Conservation (phyloP, 2,113 vertebrate genomes). For the Ramphastos sulfuratus region DNA sequence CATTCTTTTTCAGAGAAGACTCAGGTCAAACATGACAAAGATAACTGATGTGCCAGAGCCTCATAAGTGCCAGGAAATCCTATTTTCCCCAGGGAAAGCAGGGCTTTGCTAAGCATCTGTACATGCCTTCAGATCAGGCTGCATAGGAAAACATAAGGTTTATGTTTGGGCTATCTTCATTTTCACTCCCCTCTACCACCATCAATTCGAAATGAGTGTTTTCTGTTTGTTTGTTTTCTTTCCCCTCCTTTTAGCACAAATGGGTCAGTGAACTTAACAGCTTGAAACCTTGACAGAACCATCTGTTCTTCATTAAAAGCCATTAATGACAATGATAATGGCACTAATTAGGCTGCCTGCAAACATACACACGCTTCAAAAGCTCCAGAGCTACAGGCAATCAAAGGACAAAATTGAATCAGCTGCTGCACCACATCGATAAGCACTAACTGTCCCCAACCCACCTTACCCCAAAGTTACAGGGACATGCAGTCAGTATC, state of each 20-base stretch:
- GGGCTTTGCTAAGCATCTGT: background rate
- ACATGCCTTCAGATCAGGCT: background rate
- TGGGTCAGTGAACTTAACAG: slow-evolving; percentile 59
- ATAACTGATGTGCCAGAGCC: background rate
- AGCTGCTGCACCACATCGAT: background rate
- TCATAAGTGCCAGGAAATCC: background rate
- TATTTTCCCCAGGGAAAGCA: background rate
- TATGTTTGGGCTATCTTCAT: background rate
- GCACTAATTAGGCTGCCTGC: slow-evolving; percentile 56
- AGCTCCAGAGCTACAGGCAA: slow-evolving; percentile 41
- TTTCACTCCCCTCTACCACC: background rate
- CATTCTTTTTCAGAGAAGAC: background rate
- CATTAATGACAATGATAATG: slow-evolving; percentile 61
- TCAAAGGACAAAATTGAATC: slow-evolving; percentile 42
- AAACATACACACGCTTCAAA: slow-evolving; percentile 54
- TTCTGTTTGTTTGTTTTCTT: background rate
- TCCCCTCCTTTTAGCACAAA: slow-evolving; percentile 20
- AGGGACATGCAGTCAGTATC: background rate
- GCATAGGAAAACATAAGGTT: background rate
- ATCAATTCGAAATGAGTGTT: background rate
- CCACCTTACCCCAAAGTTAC: background rate
- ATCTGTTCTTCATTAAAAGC: slow-evolving; percentile 70
- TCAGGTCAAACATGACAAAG: background rate
- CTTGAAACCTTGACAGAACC: slow-evolving; percentile 45
- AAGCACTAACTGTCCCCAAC: background rate